Conservation (phyloP, 2,888 invertebrate genomes). For the Thecocarcelia acutangulata region DNA sequence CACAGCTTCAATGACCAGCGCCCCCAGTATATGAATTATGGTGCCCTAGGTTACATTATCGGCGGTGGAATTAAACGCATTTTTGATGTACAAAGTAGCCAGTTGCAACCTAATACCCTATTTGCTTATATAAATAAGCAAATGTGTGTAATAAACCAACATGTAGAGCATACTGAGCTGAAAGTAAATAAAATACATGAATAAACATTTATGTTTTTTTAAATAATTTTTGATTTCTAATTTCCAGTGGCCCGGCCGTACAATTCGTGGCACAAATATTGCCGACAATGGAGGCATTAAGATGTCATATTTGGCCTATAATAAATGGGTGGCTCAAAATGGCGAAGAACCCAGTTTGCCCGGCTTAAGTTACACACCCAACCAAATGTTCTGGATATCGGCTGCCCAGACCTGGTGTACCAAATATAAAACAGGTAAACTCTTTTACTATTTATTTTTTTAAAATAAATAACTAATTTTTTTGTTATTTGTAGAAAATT, state of each 20-base stretch:
- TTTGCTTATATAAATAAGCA: conserved; percentile 91
- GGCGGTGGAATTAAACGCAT: conserved; percentile 96
- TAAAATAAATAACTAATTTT: neutral
- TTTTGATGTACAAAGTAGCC: conserved; percentile 93
- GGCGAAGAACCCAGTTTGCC: conserved; percentile 87
- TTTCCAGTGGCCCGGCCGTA: conserved; percentile 91
- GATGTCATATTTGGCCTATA: conserved; percentile 92
- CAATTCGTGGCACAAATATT: conserved; percentile 96
- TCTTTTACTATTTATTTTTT: neutral
- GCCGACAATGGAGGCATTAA: conserved; percentile 97
- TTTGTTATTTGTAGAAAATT: conserved; percentile 82
- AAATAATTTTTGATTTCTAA: no score
- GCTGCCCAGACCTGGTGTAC: conserved; percentile 95
- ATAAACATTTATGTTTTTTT: no score
- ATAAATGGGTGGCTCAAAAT: conserved; percentile 87
- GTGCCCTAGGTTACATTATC: conserved; percentile 94
- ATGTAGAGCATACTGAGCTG: conserved; percentile 88
- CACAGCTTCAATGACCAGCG: conserved; percentile 94
- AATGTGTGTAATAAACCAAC: conserved; percentile 96
- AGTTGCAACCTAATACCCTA: conserved; percentile 93
- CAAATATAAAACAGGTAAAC: conserved; percentile 85
- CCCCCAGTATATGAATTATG: conserved; percentile 95
- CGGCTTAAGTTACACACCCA: conserved; percentile 86
- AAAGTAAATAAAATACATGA: no score
- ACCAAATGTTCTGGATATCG: conserved; percentile 91